phyloP scores from a whole-genome alignment of 2,797 vertebrate species.

The Valencia hispanica region DNA sequence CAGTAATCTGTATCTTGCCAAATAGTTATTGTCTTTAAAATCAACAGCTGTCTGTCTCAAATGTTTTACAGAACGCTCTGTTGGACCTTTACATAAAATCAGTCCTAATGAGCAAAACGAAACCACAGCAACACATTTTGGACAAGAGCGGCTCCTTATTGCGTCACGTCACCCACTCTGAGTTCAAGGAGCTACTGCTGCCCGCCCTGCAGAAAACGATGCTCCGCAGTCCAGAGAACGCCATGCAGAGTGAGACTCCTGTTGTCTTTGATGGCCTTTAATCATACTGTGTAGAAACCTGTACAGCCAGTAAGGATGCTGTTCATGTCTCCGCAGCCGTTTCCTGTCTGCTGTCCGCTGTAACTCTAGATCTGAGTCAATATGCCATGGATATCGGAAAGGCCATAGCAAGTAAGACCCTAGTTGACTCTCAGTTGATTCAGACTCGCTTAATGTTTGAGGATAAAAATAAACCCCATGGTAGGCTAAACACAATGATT shows the following conservation, averaged over 20 bases:
- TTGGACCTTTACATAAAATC: slow-evolving; percentile 95
- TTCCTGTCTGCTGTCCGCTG: slow-evolving; percentile 87
- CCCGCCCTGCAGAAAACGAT: slow-evolving; percentile 94
- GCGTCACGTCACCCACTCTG: slow-evolving; percentile 88
- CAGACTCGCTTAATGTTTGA: background rate
- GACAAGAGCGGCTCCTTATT: slow-evolving; percentile 88
- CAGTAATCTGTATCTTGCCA: too few relatives aligned
- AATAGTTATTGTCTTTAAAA: background rate
- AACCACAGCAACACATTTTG: slow-evolving; percentile 90
- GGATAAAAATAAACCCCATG: background rate
- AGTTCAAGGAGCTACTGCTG: slow-evolving; percentile 93
- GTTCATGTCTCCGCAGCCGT: slow-evolving; percentile 80
- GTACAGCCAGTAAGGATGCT: background rate
- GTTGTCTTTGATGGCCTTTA: background rate
- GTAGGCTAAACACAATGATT: background rate
- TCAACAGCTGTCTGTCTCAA: background rate
- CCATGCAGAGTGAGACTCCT: slow-evolving; percentile 87
- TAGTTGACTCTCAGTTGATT: background rate
- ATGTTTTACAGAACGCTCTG: slow-evolving; percentile 81
- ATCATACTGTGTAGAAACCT: background rate
- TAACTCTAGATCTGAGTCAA: slow-evolving; percentile 96
- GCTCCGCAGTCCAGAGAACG: slow-evolving; percentile 95
- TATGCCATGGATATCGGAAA: slow-evolving; percentile 94
- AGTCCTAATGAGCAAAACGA: slow-evolving; percentile 93
- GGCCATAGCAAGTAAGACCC: slow-evolving; percentile 89